Evolutionary conservation across 2,113 vertebrate genomes (phyloP).

Genomic region (Nannobrachium achirus): DNA sequence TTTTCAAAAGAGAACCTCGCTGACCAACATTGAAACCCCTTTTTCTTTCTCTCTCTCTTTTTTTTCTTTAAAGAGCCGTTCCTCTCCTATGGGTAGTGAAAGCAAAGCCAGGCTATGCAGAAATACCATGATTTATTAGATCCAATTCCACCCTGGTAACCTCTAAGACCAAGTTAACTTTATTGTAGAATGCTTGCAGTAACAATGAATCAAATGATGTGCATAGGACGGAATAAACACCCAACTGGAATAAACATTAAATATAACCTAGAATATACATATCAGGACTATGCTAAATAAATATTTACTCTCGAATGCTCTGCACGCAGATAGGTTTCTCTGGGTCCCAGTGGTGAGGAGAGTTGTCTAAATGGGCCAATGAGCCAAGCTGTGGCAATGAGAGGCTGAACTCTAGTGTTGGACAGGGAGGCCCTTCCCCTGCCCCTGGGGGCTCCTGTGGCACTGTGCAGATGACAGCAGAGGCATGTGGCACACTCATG

Average conservation of each 20-base stretch:
- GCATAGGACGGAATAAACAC: neutral
- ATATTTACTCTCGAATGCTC: neutral
- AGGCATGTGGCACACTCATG: conserved; percentile 72
- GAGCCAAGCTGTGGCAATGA: conserved; percentile 52
- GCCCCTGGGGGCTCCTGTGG: conserved; percentile 56
- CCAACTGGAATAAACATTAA: neutral
- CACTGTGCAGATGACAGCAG: conserved; percentile 69
- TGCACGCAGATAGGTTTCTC: conserved; percentile 4
- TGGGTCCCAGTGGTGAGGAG: conserved; percentile 42
- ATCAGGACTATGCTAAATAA: neutral
- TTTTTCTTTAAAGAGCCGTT: neutral
- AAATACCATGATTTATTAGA: conserved; percentile 54
- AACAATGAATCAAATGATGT: conserved; percentile 4
- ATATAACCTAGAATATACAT: neutral
- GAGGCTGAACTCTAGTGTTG: conserved; percentile 55
- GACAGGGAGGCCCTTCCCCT: conserved; percentile 43
- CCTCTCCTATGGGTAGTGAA: conserved; percentile 33
- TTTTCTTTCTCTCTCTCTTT: too few relatives aligned
- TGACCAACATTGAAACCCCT: conserved; percentile 48
- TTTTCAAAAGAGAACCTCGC: conserved; percentile 68
- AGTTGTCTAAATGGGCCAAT: conserved; percentile 52
- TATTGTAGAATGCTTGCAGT: conserved; percentile 21
- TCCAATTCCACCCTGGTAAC: conserved; percentile 42
- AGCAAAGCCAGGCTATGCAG: conserved; percentile 3
- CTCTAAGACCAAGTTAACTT: conserved; percentile 42